These are phyloP conservation scores for Eristalis tenax DNA, from an alignment of 2,888 invertebrate species.

Conservation along the genomic window DNA sequence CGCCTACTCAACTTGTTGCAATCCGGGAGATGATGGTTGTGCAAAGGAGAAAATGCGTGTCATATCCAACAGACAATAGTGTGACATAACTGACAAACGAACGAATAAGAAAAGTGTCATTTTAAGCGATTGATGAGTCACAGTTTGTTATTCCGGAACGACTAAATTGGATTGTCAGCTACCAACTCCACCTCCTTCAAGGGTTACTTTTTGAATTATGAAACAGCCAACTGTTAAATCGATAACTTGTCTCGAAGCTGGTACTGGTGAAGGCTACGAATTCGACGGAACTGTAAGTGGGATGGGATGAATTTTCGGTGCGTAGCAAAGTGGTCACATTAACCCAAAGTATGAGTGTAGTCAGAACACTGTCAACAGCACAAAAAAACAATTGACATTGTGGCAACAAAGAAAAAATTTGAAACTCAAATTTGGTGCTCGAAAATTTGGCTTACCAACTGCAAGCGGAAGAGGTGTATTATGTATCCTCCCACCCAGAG, in stretches of 20 bases:
- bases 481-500: conserved; percentile 8
- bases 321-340: too few species aligned
- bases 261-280: background rate
- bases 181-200: background rate
- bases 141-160: background rate
- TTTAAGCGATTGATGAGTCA: background rate
- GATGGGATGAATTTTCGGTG: background rate
- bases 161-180: background rate
- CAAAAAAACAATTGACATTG: too few species aligned
- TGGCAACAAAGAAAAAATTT: background rate
- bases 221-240: background rate
- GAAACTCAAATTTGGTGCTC: background rate
- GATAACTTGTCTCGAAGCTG: background rate
- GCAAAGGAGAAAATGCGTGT: background rate
- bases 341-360: too few species aligned
- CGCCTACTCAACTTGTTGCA: too few species aligned
- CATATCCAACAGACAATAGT: too few species aligned
- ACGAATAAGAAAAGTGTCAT: background rate
- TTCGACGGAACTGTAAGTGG: background rate
- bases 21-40: background rate
- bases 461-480: conserved; percentile 1
- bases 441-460: background rate
- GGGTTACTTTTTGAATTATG: background rate
- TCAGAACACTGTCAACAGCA: background rate
- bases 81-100: background rate